phyloP scores from a whole-genome alignment of 1,140 invertebrate genomes.

The Ceratosolen fusciceps region DNA sequence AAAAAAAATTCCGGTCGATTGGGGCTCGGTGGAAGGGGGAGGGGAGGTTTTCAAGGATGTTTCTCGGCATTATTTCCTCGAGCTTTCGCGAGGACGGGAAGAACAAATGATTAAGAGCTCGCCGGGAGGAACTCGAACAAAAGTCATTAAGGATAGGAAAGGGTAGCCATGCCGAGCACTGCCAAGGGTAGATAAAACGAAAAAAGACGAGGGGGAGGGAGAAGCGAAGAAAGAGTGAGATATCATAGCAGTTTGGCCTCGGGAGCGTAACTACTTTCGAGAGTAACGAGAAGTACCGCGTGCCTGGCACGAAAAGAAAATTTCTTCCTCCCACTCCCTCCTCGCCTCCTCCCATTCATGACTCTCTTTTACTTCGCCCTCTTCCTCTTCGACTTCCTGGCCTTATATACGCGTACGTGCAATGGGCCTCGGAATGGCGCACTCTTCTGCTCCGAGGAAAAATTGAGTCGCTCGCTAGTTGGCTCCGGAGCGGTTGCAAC shows the following conservation, averaged over 20 bases:
- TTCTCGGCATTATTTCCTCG: background rate
- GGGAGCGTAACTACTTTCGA: slow-evolving; percentile 29
- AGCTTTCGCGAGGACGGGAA: background rate
- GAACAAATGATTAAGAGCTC: slow-evolving; percentile 3
- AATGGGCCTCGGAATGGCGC: background rate
- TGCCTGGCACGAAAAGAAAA: slow-evolving; percentile 33
- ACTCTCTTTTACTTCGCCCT: background rate
- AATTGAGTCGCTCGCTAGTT: slow-evolving; percentile 45
- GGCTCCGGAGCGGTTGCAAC: background rate
- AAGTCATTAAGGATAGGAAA: background rate
- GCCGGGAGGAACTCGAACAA: slow-evolving; percentile 11
- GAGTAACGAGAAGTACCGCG: slow-evolving; percentile 33
- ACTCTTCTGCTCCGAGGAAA: background rate
- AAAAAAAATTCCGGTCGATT: background rate
- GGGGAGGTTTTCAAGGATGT: background rate
- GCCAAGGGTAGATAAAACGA: background rate
- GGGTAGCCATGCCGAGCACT: background rate
- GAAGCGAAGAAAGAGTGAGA: background rate
- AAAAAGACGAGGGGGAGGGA: background rate
- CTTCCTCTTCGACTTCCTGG: background rate
- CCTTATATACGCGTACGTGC: slow-evolving; percentile 10
- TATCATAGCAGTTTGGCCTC: slow-evolving; percentile 27
- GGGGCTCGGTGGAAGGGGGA: background rate
- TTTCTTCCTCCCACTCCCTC: background rate
- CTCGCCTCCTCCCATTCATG: background rate